These are phyloP conservation scores for Vireo griseus DNA, from an alignment of 2,797 vertebrate species.

Conservation along the genomic window DNA sequence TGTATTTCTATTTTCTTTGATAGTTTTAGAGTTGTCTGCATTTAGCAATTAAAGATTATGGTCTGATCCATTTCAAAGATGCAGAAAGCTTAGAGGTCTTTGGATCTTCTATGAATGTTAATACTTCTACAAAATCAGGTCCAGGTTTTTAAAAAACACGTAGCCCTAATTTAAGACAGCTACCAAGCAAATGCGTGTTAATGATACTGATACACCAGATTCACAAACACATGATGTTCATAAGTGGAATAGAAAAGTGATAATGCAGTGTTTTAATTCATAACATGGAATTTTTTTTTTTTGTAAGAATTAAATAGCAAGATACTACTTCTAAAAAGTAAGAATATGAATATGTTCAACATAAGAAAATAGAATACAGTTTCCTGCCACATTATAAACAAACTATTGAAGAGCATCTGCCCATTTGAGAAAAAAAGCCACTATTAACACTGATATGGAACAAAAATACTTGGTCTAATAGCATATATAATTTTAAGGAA, in stretches of 20 bases:
- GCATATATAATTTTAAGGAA: not conserved
- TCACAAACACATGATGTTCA: not conserved
- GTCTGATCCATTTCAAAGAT: slow-evolving; percentile 56
- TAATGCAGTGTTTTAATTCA: not conserved
- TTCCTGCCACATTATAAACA: not conserved
- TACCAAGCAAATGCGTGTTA: slow-evolving; percentile 1
- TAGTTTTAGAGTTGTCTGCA: not conserved
- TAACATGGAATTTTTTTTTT: not conserved
- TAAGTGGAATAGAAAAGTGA: not conserved
- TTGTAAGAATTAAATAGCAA: not conserved
- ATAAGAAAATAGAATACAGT: not conserved
- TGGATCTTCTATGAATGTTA: slow-evolving; percentile 4
- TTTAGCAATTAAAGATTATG: slow-evolving; percentile 29
- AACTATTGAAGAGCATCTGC: not conserved
- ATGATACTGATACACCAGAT: not conserved
- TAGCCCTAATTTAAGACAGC: not conserved
- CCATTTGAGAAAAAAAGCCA: not conserved
- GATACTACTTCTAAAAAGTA: not conserved
- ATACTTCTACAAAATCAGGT: slow-evolving; percentile 39
- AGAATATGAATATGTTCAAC: not conserved
- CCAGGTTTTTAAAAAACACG: slow-evolving; percentile 10
- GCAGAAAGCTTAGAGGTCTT: not conserved
- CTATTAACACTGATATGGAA: not conserved
- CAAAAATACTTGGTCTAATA: not conserved
- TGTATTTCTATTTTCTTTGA: slow-evolving; percentile 17